Evolutionary conservation across 2,888 invertebrate species (phyloP), one percentile per base, ranked within the genome.

Genomic region (Coenonympha glycerion): DNA sequence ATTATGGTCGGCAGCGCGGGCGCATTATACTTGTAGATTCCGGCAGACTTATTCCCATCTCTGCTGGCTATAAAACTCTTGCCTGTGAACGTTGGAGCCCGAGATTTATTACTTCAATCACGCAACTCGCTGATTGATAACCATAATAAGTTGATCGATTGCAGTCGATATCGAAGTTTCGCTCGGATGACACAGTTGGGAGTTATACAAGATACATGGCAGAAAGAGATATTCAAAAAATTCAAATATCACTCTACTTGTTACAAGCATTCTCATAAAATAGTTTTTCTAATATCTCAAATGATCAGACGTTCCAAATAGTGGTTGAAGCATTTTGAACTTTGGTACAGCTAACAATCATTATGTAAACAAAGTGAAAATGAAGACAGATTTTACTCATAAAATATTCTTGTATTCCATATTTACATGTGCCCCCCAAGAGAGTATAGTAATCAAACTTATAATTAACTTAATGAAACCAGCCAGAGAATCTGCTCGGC

Each of bases 21-120:
- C 70, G 68, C 70, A 85, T 85, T 85, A 85, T 80, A 85, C 79
- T 85, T 84, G 73, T 78, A 81, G 74, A 85, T 82, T 63, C 62
- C 63, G 60, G 63, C 66, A 66, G 65, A 66, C 67, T 63, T 62
- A 64, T 60, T 60, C 57, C 49, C 56, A 52, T 55, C 55, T 58
- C 58, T 47, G 49, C 21, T 28, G 28, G 53, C 47, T 50, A 56
- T 56, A 56, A 48, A 52, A 53, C 50, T 56, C 59, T 53, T 40
- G 39, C 42, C 28, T 39, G 40, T 47, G 50, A 53, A 52, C 46
- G 52, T 47, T 49, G 42, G 22, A 36, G 31, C 24, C 15, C 26
- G 50, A 42, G 41, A 56, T 60, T 61, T 57, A 58, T 56, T 46
- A 42, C 48, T 42, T 9, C 21, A 34, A 31, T 33, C 47, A 51